Base-by-base conservation (phyloP, 2,113 vertebrate species). In the Porphyrio hochstetteri region DNA sequence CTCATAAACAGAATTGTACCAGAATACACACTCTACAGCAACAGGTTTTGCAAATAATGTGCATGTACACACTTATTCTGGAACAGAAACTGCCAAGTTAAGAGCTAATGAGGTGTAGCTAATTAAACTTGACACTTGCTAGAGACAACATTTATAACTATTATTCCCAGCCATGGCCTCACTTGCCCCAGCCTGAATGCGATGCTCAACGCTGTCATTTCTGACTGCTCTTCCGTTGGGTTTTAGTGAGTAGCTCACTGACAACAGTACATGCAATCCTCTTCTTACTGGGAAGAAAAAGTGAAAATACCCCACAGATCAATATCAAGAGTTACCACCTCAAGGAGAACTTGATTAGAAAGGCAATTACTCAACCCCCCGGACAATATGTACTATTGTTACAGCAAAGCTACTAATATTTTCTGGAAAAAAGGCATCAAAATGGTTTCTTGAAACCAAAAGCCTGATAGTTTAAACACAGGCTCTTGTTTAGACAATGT, bases 21-120 rank as follows among this genome's bases (percentile, higher is more conserved):
- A 86, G 63, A 86, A 77, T 1, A 88, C 36, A 57, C 24, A 82
- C 2, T 76, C 13, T n/a, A 70, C 20, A 31, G 33, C 21, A 88
- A 70, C 3, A 75, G 52, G 23, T 28, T 17, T 46, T 92, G n/a
- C 12, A 25, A 69, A 74, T 25, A 42, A 28, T 23, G 60, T 78
- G 20, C 0, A 0, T 14, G 9, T 40, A 38, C 9, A 33, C 28
- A 56, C 16, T 82, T 56, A 16, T 1, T 53, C 38, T 11, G 53
- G 28, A 90, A 71, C 16, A 82, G 35, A 82, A 82, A 35, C 12
- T 75, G n/a, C 3, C n/a, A 48, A 50, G 4, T 59, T 67, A 16
- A 79, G 31, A 71, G 52, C n/a, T 71, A 85, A 88, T 57, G 44
- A 85, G 44, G 40, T 21, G 23, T 11, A 85, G 64, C 5, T 44